Percentiles rank a stretch among this genome's conserved stretches.
Conservation (phyloP, 2,113 vertebrate species). For the Sitta europaea region DNA sequence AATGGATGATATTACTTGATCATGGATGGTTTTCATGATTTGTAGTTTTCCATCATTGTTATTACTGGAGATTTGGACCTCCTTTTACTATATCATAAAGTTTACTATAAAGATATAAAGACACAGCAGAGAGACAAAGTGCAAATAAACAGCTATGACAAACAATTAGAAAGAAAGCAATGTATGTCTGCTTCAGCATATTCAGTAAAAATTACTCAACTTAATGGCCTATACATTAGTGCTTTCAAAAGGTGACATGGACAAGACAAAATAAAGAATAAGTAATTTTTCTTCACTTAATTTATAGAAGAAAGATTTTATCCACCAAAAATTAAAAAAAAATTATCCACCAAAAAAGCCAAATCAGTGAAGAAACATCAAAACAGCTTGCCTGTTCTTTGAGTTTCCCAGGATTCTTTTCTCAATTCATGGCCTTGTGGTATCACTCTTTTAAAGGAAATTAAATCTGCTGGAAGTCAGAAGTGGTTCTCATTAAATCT, state of each 20-base stretch:
- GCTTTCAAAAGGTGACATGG: neutral
- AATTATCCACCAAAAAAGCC: too few species aligned
- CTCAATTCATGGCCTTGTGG: neutral
- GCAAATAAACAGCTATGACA: neutral
- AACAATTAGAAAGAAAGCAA: neutral
- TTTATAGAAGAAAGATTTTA: neutral
- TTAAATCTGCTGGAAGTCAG: neutral
- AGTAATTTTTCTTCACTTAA: neutral
- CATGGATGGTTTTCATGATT: neutral
- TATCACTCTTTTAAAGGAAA: neutral
- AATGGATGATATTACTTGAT: conserved; percentile 25
- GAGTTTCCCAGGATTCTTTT: neutral
- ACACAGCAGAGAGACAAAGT: neutral
- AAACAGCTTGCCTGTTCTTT: neutral
- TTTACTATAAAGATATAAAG: neutral
- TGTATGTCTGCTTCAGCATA: neutral
- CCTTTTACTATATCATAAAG: neutral
- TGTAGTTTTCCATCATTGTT: conserved; percentile 6
- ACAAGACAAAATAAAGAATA: neutral
- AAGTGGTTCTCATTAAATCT: neutral
- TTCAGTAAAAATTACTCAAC: neutral
- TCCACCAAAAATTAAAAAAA: too few species aligned
- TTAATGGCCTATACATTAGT: neutral
- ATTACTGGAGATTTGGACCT: neutral
- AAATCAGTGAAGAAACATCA: neutral